Percentiles rank a stretch among this genome's conserved stretches.
phyloP scores from a whole-genome alignment of 2,797 vertebrate species.

The Odontamblyopus rebecca region DNA sequence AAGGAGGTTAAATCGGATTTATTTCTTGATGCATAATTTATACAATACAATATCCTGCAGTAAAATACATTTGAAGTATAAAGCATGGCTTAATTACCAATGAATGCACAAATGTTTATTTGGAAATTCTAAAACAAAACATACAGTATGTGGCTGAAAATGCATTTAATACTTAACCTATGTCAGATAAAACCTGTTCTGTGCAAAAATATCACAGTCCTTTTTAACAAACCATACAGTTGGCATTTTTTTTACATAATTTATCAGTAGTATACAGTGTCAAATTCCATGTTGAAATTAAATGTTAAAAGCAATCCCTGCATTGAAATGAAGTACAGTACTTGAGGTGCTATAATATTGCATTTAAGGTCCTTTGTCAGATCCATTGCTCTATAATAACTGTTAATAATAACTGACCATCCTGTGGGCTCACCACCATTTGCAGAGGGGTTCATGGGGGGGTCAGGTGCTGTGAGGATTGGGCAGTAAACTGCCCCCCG shows the following conservation, averaged over 20 bases:
- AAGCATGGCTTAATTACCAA: conserved; percentile 16
- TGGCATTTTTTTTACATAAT: conserved; percentile 22
- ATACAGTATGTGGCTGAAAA: conserved; percentile 9
- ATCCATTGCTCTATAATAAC: conserved; percentile 5
- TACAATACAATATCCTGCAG: conserved; percentile 12
- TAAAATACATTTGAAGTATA: conserved; percentile 9
- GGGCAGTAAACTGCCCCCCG: too few species aligned
- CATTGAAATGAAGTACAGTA: conserved; percentile 1
- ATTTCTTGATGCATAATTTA: background rate
- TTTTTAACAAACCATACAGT: conserved; percentile 4
- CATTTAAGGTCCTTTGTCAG: background rate
- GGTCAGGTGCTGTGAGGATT: too few species aligned
- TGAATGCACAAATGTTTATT: conserved; percentile 6
- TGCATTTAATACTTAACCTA: conserved; percentile 9
- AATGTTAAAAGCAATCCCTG: background rate
- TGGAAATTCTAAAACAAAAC: background rate
- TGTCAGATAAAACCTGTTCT: conserved; percentile 15
- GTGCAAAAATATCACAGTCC: conserved; percentile 28
- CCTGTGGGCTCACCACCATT: too few species aligned
- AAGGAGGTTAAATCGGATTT: background rate
- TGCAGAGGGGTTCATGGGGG: too few species aligned
- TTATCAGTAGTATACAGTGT: conserved; percentile 30
- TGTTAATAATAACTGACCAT: too few species aligned
- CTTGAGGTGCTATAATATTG: background rate
- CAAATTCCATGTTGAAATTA: background rate